These are phyloP conservation scores for Dichetophora obliterata DNA, from an alignment of 2,888 invertebrate genomes.

Conservation along the genomic window DNA sequence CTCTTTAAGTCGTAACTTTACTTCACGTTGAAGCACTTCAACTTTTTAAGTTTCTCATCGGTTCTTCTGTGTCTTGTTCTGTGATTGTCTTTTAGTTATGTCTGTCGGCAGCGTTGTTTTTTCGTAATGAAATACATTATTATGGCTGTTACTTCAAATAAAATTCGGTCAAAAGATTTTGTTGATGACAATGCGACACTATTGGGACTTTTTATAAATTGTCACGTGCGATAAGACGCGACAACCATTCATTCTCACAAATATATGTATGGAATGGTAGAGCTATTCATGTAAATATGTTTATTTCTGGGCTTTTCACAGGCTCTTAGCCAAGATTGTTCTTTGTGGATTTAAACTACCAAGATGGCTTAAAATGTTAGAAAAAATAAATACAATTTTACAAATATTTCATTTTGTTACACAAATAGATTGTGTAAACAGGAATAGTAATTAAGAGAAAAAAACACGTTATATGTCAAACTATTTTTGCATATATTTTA, in stretches of 20 bases:
- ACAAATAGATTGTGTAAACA: too few species aligned
- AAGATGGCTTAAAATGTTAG: too few species aligned
- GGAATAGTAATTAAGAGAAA: too few species aligned
- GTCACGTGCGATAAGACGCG: background rate
- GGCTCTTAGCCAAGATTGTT: too few species aligned
- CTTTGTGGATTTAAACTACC: too few species aligned
- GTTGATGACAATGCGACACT: background rate
- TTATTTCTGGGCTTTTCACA: background rate
- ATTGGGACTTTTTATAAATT: constrained; percentile 1
- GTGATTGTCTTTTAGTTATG: background rate
- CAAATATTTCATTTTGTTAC: too few species aligned
- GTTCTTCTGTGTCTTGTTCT: background rate
- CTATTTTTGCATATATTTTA: too few species aligned
- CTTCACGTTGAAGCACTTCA: background rate
- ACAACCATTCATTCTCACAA: background rate
- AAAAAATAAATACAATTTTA: too few species aligned
- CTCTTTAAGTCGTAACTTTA: background rate
- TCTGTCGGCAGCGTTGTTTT: background rate
- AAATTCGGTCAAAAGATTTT: background rate
- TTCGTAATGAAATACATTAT: background rate
- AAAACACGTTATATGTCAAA: too few species aligned
- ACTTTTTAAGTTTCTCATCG: too few species aligned
- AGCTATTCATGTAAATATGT: too few species aligned
- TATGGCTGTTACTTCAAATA: background rate
- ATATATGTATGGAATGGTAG: background rate